Base-by-base conservation (phyloP, 1,140 invertebrate genomes). In the Samia ricini region DNA sequence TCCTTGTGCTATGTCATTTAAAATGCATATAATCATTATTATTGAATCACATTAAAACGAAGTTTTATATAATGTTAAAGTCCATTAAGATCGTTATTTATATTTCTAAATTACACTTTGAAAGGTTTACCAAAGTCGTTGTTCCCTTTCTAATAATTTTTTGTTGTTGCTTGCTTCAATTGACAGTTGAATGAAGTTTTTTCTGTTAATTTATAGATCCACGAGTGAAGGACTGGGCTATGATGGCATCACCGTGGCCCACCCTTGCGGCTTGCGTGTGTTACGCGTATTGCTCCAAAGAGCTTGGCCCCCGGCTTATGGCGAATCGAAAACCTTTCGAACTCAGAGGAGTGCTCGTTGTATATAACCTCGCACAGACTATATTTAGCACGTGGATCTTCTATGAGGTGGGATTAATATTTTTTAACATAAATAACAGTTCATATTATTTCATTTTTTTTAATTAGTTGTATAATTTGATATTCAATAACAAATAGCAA, bases 331-430 rank as follows among this genome's bases (percentile, higher is more conserved):
- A 97, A 91, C 95, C 98, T 24, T 97, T 97, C 90, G 93, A 98
- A 70, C 92, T 99, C 52, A 93, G 96, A 60, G 91, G 93, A 66
- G 79, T 96, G 61, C 94, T 99, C 77, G 94, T 98, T 71, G 83
- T 95, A 61, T 99, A 99, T 88, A 99, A 99, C 89, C 91, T 96
- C 58, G 88, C 95, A 74, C 96, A 98, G 89, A 97, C 97, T 7
- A 72, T 98, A 64, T 97, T 98, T 85, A 97, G 96, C 79, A 91
- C 94, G 33, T 98, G 97, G 95, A 96, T 99, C 90, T 97, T 97
- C 89, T 97, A 97, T 84, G 96, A 97, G 94, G 97, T 98, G 83
- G 92, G 83, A 42, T 29, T 29, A 29, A 29, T 29, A 8, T 29
- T 22, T 33, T 48, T 51, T 15, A 60, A 22, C 0, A 64, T 61